Evolutionary conservation across 2,113 vertebrate species (phyloP).

Genomic region (Oryzias woworae): DNA sequence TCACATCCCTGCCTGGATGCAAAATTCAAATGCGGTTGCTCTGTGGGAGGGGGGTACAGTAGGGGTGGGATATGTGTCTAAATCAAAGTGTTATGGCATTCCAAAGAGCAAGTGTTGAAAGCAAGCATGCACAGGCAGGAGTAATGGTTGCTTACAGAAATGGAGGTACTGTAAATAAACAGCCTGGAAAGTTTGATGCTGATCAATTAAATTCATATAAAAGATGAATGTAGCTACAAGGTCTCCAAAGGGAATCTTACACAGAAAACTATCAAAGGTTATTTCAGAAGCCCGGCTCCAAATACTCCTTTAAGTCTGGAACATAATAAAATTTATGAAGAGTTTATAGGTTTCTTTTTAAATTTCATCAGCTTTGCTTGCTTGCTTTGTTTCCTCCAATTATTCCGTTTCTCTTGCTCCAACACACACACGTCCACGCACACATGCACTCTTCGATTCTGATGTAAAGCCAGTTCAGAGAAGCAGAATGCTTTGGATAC

Average conservation of each 20-base stretch:
- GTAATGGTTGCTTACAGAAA: conserved; percentile 20
- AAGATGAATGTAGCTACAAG: background rate
- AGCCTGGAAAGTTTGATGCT: background rate
- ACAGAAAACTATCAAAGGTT: background rate
- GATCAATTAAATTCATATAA: background rate
- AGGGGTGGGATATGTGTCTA: conserved; percentile 28
- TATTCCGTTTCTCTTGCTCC: background rate
- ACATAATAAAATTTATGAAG: too few relatives aligned
- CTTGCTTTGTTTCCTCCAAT: background rate
- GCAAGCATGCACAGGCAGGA: conserved; percentile 37
- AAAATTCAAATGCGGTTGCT: conserved; percentile 54
- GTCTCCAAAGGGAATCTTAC: background rate
- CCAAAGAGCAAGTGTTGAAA: conserved; percentile 45
- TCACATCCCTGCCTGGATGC: conserved; percentile 41
- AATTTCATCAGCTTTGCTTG: background rate
- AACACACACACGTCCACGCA: conserved; percentile 3
- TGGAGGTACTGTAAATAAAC: conserved; percentile 15
- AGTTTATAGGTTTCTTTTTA: too few relatives aligned
- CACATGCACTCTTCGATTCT: background rate
- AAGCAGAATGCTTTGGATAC: conserved; percentile 8
- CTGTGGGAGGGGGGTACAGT: conserved; percentile 38
- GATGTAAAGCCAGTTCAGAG: background rate
- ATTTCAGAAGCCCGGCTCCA: too few relatives aligned
- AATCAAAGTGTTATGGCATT: conserved; percentile 45
- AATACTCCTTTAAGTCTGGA: too few relatives aligned